A percentile compares a stretch with the other conserved stretches of the same genome.
Conservation (phyloP, 2,888 invertebrate species). For the Amblyjoppa fuscipennis region DNA sequence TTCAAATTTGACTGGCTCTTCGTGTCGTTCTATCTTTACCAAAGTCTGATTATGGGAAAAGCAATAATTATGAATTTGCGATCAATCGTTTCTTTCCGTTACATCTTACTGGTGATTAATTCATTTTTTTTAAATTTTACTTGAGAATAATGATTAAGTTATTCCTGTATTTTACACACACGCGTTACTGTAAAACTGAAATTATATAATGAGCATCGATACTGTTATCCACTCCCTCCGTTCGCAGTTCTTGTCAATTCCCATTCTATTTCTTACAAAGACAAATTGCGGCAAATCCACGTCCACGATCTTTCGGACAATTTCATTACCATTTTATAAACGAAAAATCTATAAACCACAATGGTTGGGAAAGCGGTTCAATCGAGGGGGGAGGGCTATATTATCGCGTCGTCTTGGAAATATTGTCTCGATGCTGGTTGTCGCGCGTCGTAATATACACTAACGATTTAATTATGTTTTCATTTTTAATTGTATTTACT, state of each 20-base stretch:
- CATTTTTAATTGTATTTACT: constrained; percentile 72
- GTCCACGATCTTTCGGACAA: constrained; percentile 26
- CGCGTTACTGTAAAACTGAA: neutral
- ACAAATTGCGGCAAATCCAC: constrained; percentile 11
- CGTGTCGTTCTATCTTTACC: neutral
- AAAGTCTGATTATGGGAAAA: neutral
- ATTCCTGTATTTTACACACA: neutral
- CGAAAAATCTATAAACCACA: constrained; percentile 44
- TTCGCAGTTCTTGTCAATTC: constrained; percentile 34
- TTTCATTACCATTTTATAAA: constrained; percentile 20
- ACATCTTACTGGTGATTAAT: neutral
- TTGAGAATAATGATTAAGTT: neutral
- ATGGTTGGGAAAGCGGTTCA: constrained; percentile 9
- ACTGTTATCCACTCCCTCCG: constrained; percentile 49
- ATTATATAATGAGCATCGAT: constrained; percentile 24
- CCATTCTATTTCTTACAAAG: constrained; percentile 42
- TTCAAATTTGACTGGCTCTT: constrained; percentile 2
- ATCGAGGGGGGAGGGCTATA: constrained; percentile 20
- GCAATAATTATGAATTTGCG: neutral
- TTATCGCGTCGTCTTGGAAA: constrained; percentile 77
- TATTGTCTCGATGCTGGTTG: constrained; percentile 76
- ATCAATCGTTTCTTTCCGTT: neutral
- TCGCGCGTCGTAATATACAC: constrained; percentile 78
- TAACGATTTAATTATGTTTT: constrained; percentile 79
- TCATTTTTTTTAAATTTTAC: neutral